Percentiles rank a stretch among this genome's conserved stretches.
phyloP scores from a whole-genome alignment of 2,797 vertebrate genomes.

The Margarornis squamiger region DNA sequence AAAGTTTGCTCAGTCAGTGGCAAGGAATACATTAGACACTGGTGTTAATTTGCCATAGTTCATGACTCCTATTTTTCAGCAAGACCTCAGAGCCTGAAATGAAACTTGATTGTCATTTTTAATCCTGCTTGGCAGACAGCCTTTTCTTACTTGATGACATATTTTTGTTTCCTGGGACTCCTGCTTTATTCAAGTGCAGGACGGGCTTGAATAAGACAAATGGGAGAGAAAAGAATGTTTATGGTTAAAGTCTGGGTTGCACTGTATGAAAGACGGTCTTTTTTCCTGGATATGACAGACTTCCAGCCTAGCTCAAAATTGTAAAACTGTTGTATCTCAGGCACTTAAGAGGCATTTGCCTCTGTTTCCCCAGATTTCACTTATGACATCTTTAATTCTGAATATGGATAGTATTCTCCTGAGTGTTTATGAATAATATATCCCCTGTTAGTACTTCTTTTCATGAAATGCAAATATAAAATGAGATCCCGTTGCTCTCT shows the following conservation, averaged over 20 bases:
- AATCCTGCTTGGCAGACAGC: background rate
- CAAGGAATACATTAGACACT: background rate
- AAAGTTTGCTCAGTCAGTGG: background rate
- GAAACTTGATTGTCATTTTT: background rate
- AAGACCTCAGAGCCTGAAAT: background rate
- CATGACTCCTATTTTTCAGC: background rate
- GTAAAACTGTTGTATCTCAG: background rate
- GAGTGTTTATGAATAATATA: background rate
- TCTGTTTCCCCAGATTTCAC: background rate
- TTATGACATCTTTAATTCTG: background rate
- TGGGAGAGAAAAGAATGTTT: background rate
- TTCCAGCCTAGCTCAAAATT: background rate
- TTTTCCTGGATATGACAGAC: background rate
- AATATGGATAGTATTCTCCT: background rate
- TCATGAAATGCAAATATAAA: background rate
- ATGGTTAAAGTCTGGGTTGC: background rate
- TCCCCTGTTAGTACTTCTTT: background rate
- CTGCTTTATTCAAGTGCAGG: background rate
- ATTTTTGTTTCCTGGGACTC: background rate
- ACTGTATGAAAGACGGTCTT: background rate
- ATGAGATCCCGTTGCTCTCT: background rate
- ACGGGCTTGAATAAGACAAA: background rate
- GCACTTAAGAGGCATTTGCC: background rate
- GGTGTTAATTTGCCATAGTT: background rate
- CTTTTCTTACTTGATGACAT: background rate